phyloP scores from a whole-genome alignment of 2,888 invertebrate species.

The Cerceris ruficornis region DNA sequence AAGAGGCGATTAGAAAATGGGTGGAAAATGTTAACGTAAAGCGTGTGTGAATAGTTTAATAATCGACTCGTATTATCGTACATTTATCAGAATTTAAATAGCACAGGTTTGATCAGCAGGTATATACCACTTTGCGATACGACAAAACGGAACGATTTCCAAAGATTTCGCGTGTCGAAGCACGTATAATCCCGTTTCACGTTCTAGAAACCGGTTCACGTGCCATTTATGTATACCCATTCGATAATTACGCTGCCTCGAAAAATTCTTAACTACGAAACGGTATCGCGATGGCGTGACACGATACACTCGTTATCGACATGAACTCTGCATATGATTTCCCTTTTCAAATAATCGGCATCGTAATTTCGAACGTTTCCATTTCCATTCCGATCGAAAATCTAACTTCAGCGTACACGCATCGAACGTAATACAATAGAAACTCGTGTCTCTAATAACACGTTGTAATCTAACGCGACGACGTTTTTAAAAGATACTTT shows the following conservation, averaged over 20 bases:
- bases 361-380: conserved; percentile 48
- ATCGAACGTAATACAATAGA: conserved; percentile 26
- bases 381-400: conserved; percentile 28
- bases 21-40: conserved; percentile 32
- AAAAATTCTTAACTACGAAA: conserved; percentile 70
- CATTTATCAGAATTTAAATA: conserved; percentile 2
- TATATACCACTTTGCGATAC: conserved; percentile 13
- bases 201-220: conserved; percentile 66
- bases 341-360: conserved; percentile 59
- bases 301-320: conserved; percentile 80
- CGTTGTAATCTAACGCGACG: conserved; percentile 8
- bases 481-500: neutral
- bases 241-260: conserved; percentile 73
- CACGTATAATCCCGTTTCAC: conserved; percentile 64
- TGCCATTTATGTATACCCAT: conserved; percentile 73
- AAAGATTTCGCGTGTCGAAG: conserved; percentile 73
- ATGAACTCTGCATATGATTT: conserved; percentile 71
- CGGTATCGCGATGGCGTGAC: conserved; percentile 74
- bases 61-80: neutral
- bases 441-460: conserved; percentile 44
- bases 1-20: too few species aligned
- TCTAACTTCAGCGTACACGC: conserved; percentile 13
- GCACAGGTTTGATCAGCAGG: neutral
- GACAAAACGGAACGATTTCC: conserved; percentile 53
- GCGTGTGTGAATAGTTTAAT: conserved; percentile 5